A percentile compares a stretch with the other conserved stretches of the same genome.
phyloP scores from a whole-genome alignment of 2,888 invertebrate species.

The Drosophila diplacantha region DNA sequence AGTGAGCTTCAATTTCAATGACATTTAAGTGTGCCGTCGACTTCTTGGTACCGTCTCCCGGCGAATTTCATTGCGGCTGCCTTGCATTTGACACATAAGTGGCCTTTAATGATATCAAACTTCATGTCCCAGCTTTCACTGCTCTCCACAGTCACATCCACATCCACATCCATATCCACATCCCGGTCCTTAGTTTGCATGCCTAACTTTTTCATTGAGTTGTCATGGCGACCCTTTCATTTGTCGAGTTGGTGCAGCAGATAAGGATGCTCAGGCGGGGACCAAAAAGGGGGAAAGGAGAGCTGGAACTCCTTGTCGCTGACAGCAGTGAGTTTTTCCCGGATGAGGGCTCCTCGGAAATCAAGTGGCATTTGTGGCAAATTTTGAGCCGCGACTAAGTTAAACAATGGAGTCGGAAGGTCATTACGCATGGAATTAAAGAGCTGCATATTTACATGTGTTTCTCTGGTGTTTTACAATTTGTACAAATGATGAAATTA shows the following conservation, averaged over 20 bases:
- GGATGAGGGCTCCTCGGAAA: constrained; percentile 17
- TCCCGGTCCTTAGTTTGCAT: constrained; percentile 48
- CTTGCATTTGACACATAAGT: constrained; percentile 68
- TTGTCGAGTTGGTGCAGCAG: constrained; percentile 37
- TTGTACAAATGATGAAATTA: neutral
- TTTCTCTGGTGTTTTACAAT: neutral
- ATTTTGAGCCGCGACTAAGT: constrained; percentile 7
- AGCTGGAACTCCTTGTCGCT: constrained; percentile 16
- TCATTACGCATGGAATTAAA: constrained; percentile 15
- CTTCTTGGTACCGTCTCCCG: constrained; percentile 18
- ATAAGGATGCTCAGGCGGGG: constrained; percentile 33
- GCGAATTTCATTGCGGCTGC: constrained; percentile 42
- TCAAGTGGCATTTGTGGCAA: constrained; percentile 38
- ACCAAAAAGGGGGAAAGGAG: neutral
- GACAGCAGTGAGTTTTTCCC: constrained; percentile 7
- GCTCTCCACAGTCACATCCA: constrained; percentile 26
- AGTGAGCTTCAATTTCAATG: constrained; percentile 63
- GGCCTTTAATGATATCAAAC: constrained; percentile 67
- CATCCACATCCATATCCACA: constrained; percentile 32
- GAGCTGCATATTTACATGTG: neutral
- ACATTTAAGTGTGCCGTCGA: constrained; percentile 58
- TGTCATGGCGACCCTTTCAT: constrained; percentile 55
- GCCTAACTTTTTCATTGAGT: constrained; percentile 57
- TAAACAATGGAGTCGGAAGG: constrained; percentile 30
- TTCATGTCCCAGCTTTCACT: constrained; percentile 50